Evolutionary conservation across 2,797 vertebrate species (phyloP).

Genomic region (Sternotherus odoratus): DNA sequence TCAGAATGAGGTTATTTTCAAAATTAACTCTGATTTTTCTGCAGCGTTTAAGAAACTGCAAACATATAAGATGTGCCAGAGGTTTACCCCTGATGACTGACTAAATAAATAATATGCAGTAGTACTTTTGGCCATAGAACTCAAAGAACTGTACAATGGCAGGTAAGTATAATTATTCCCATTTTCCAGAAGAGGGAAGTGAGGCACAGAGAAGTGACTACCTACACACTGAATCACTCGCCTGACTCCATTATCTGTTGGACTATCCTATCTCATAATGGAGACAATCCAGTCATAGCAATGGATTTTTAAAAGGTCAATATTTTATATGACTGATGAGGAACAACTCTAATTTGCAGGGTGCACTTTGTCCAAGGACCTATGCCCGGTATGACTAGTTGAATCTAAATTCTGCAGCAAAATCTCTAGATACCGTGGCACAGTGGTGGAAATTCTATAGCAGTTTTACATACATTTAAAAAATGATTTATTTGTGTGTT

Average conservation of each 20-base stretch:
- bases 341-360: too few relatives aligned
- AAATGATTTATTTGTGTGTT: not conserved
- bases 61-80: not conserved
- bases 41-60: not conserved
- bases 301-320: too few relatives aligned
- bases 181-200: not conserved
- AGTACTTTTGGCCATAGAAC: not conserved
- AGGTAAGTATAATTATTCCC: not conserved
- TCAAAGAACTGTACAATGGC: not conserved
- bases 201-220: not conserved
- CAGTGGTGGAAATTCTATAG: not conserved
- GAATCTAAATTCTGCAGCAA: not conserved
- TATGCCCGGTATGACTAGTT: not conserved
- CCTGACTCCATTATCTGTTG: not conserved
- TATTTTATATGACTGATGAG: too few relatives aligned
- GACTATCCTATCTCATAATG: not conserved
- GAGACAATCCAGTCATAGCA: not conserved
- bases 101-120: not conserved
- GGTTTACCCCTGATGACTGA: not conserved
- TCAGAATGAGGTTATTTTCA: not conserved
- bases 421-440: not conserved
- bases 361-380: too few relatives aligned
- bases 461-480: not conserved
- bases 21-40: not conserved
- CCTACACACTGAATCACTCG: not conserved